Evolutionary conservation across 1,140 invertebrate species (phyloP), one percentile per base, ranked within the genome.

Genomic region (Aphaenogaster rudis): DNA sequence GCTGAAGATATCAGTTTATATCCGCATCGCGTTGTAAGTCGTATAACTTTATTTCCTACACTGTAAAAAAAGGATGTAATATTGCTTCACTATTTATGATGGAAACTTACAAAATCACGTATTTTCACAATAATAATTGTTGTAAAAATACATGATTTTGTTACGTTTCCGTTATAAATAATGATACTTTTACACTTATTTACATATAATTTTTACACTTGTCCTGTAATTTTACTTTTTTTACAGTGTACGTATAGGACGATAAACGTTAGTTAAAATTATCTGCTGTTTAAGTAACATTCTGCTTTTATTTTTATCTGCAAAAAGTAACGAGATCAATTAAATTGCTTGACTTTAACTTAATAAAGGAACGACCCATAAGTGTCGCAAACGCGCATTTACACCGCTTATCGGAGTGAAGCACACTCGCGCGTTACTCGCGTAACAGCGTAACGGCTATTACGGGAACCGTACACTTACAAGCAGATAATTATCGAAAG

Each of bases 391-490:
- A 33, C n/a, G n/a, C 59, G 21, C 57, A 6, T 39, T 45, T 33
- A 63, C 61, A 21, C 6, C 28, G 17, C 45, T 79, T 33, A 28
- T 63, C 36, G 21, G 64, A 81, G 13, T 42, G 66, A 54, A 59
- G 57, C 28, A 36, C 67, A 50, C 33, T 82, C 28, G 28, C 36
- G 63, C 78, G 48, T 54, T 36, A 80, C 48, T 39, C 54, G 13
- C 17, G 28, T 39, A 42, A 48, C 69, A 54, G 59, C 7, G 39
- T 67, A 81, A 21, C 42, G 39, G 42, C 17, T 74, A 61, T 82
- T 82, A 74, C 15, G 66, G 15, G 64, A 72, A 48, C 11, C 21
- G 28, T n/a, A 36, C 28, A n/a, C 13, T 59, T 21, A 36, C 42
- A 3, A 42, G 17, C 33, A 39, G 54, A 39, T 61, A 61, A 74